phyloP scores from a whole-genome alignment of 1,140 invertebrate genomes.

The Rhynchophorus ferrugineus region DNA sequence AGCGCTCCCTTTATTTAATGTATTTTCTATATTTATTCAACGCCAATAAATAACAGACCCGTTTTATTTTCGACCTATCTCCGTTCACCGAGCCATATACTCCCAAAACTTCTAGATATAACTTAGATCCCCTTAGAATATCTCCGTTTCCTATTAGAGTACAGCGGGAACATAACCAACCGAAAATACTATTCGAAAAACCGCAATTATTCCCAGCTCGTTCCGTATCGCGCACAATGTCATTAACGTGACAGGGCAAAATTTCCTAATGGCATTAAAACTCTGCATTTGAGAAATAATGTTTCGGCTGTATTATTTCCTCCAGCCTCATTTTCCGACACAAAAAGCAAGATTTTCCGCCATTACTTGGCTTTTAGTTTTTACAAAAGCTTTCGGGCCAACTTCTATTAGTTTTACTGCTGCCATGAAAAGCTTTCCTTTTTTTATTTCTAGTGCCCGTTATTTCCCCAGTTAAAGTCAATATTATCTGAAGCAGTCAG shows the following conservation, averaged over 20 bases:
- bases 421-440: neutral
- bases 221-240: neutral
- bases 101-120: no score
- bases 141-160: no score
- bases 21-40: no score
- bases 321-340: constrained; percentile 1
- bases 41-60: no score
- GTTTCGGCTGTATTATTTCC: neutral
- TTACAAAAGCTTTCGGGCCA: constrained; percentile 2
- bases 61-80: no score
- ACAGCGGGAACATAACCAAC: no score
- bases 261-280: neutral
- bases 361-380: constrained; percentile 4
- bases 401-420: neutral
- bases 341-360: constrained; percentile 2
- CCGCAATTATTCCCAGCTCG: neutral
- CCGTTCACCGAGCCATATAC: no score
- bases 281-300: neutral
- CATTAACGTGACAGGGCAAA: neutral
- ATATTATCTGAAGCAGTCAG: neutral
- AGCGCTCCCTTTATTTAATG: no score
- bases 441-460: neutral
- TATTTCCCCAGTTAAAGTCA: neutral
- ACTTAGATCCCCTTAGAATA: no score
- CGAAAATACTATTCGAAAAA: neutral